A percentile compares a stretch with the other conserved stretches of the same genome.
phyloP scores from a whole-genome alignment of 2,113 vertebrate species.

The Percina caprodes region DNA sequence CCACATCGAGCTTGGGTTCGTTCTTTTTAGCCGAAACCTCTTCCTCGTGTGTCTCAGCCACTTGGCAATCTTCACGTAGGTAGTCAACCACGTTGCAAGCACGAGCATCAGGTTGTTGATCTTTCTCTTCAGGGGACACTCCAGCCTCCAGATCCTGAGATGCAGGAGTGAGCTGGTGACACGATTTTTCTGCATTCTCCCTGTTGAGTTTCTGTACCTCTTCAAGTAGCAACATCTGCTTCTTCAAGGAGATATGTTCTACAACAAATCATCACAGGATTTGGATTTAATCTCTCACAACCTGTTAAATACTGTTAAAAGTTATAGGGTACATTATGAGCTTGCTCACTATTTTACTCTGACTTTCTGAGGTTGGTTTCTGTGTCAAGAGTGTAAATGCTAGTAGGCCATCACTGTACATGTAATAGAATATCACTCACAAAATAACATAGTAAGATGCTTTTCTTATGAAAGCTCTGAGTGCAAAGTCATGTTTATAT shows the following conservation, averaged over 20 bases:
- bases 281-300: conserved; percentile 1
- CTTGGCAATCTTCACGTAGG: conserved; percentile 62
- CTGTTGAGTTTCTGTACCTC: conserved; percentile 88
- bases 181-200: conserved; percentile 87
- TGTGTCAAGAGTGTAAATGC: conserved; percentile 2
- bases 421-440: neutral
- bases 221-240: conserved; percentile 81
- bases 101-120: conserved; percentile 21
- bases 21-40: conserved; percentile 13
- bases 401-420: neutral
- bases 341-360: conserved; percentile 8
- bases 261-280: conserved; percentile 53
- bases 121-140: conserved; percentile 21
- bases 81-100: conserved; percentile 51
- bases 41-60: conserved; percentile 36
- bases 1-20: conserved; percentile 19
- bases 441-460: neutral
- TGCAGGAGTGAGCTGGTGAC: conserved; percentile 20
- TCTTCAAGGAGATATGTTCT: conserved; percentile 83
- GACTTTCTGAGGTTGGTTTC: conserved; percentile 10
- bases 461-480: neutral
- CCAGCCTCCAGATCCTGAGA: conserved; percentile 52
- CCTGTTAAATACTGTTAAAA: neutral
- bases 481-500: neutral
- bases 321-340: neutral